Percentiles rank a stretch among this genome's conserved stretches.
Conservation (phyloP, 2,113 vertebrate species). For the Bagarius yarrelli region DNA sequence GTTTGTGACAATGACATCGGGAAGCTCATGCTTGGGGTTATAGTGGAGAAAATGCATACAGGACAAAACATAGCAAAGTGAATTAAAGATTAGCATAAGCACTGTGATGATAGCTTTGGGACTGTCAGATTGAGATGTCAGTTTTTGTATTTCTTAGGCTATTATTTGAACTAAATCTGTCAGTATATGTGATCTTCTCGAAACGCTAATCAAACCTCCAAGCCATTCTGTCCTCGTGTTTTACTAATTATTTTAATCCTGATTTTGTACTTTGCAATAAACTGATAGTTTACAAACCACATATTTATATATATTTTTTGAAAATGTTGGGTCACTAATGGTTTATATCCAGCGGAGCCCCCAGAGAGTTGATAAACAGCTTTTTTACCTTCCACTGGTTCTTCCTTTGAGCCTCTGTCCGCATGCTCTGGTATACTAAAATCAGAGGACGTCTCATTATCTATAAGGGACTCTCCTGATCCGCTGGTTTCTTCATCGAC, state of each 20-base stretch:
- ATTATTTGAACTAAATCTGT: not conserved
- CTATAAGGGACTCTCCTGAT: slow-evolving; percentile 87
- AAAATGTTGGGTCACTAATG: slow-evolving; percentile 67
- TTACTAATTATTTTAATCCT: slow-evolving; percentile 23
- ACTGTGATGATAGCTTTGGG: slow-evolving; percentile 45
- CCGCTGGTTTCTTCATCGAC: slow-evolving; percentile 88
- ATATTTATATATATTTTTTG: slow-evolving; percentile 14
- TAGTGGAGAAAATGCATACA: slow-evolving; percentile 23
- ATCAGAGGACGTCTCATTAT: slow-evolving; percentile 94
- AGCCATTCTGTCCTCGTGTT: slow-evolving; percentile 45
- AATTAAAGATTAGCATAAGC: slow-evolving; percentile 16
- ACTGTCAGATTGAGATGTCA: slow-evolving; percentile 27
- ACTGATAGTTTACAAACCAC: not conserved
- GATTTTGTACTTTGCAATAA: slow-evolving; percentile 49
- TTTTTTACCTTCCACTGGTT: slow-evolving; percentile 81
- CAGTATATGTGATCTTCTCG: not conserved
- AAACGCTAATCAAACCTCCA: slow-evolving; percentile 32
- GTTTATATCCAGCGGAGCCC: slow-evolving; percentile 61
- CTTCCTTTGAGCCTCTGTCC: slow-evolving; percentile 77
- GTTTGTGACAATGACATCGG: not conserved
- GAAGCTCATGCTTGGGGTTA: slow-evolving; percentile 16
- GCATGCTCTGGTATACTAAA: slow-evolving; percentile 87
- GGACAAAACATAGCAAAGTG: slow-evolving; percentile 34
- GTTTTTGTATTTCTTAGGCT: not conserved
- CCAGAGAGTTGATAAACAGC: slow-evolving; percentile 30